Conservation (phyloP, 2,113 vertebrate species). For the Indri indri region DNA sequence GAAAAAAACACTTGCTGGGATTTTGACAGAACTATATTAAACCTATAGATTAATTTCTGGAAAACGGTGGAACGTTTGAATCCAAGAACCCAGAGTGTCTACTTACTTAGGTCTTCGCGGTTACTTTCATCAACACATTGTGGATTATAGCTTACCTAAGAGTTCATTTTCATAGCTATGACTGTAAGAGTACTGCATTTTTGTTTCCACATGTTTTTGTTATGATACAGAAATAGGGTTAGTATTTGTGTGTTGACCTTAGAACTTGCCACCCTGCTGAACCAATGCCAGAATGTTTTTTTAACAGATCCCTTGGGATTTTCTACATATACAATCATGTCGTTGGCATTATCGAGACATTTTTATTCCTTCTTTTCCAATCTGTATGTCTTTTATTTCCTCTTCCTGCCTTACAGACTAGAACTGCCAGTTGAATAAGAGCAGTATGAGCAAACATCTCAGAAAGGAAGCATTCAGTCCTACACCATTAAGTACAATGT, state of each 20-base stretch:
- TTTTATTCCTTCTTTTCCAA: not conserved
- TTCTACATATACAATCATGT: not conserved
- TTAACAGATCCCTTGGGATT: not conserved
- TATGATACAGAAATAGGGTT: not conserved
- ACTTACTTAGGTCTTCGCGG: not conserved
- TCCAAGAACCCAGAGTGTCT: not conserved
- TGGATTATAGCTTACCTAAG: not conserved
- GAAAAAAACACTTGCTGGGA: not conserved
- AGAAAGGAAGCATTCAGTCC: not conserved
- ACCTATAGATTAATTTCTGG: not conserved
- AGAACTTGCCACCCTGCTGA: not conserved
- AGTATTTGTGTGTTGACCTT: not conserved
- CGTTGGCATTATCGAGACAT: not conserved
- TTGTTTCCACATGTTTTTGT: not conserved
- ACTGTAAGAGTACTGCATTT: no score
- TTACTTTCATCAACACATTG: not conserved
- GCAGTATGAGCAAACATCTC: not conserved
- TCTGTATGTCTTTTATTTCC: not conserved
- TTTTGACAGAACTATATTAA: not conserved
- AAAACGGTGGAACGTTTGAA: not conserved
- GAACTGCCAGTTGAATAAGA: not conserved
- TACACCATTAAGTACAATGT: not conserved
- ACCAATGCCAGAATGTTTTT: not conserved
- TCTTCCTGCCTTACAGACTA: not conserved
- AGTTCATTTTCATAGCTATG: not conserved